phyloP scores from a whole-genome alignment of 2,797 vertebrate genomes.

The Chiroxiphia lanceolata region DNA sequence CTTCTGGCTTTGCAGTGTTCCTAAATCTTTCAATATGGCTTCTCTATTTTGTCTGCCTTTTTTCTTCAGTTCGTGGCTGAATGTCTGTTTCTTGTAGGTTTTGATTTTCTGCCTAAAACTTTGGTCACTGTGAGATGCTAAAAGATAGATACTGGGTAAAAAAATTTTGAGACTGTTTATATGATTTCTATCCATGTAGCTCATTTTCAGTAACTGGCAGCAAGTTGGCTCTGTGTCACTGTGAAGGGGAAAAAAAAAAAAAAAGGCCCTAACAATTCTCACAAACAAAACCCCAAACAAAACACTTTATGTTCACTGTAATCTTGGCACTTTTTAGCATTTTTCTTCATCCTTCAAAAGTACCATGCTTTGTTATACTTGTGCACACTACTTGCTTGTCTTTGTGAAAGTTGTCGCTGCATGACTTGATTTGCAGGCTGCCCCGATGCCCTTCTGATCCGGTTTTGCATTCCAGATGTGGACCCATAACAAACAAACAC shows the following conservation, averaged over 20 bases:
- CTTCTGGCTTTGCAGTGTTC: not conserved
- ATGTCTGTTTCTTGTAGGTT: not conserved
- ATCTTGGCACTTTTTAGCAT: not conserved
- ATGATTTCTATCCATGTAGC: not conserved
- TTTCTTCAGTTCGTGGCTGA: not conserved
- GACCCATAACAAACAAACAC: not conserved
- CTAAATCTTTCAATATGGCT: not conserved
- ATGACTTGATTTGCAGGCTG: not conserved
- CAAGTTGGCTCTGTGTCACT: not conserved
- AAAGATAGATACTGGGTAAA: not conserved
- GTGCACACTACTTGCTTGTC: fast-evolving
- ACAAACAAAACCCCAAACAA: not conserved
- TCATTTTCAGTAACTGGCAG: not conserved
- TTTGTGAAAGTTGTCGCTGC: not conserved
- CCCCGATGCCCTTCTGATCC: not conserved
- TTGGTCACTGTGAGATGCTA: conserved; percentile 3
- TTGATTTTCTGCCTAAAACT: not conserved
- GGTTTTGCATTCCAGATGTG: not conserved
- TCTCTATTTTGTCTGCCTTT: not conserved
- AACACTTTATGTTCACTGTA: not conserved
- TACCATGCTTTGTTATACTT: not conserved
- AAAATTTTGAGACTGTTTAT: not conserved
- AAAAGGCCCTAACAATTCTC: not conserved
- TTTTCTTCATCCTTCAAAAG: not conserved
- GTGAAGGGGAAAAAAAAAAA: too few relatives aligned